Base-by-base conservation (phyloP, 2,797 vertebrate species). In the Phrynocephalus forsythii region DNA sequence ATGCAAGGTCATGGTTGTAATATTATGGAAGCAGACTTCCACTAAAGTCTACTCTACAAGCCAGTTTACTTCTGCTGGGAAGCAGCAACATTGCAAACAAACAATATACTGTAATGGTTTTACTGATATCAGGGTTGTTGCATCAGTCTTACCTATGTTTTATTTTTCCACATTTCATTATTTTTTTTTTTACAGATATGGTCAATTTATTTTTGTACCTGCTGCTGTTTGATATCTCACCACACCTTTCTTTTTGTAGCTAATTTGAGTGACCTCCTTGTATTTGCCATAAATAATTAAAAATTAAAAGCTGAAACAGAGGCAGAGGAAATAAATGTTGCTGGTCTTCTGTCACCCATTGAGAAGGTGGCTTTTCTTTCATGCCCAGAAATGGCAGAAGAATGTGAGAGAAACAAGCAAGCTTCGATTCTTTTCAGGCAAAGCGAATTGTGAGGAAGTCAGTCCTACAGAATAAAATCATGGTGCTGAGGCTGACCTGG, bases 371-470 rank as follows among this genome's bases (percentile, higher is more conserved):
- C 16, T 79, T 7, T 16, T 63, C 67, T 93, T 84, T 84, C 22
- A 85, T 0, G 80, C 90, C 68, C 69, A 88, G 88, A 91, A 87
- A 75, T 86, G 75, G 22, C 6, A 30, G 68, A 73, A 82, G 0
- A 18, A 7, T 80, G 20, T 81, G 86, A 79, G 79, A 44, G 33
- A 11, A 77, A 26, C 30, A 28, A 18, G 79, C 50, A 2, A 24
- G 15, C 0, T 0, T 1, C 63, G 28, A 0, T 83, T 85, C 73
- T 78, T 71, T 69, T 82, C 0, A 48, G 60, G 48, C 56, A 52
- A 1, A 78, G 24, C 52, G 15, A 20, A 0, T 68, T 5, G 83
- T 86, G 60, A 60, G 60, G 28, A 28, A 22, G 48, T 20, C 79
- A 90, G 13, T 60, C 75, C 0, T 88, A 71, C 26, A 13, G 82